Evolutionary conservation across 2,113 vertebrate species (phyloP).

Genomic region (Bombycilla garrulus): DNA sequence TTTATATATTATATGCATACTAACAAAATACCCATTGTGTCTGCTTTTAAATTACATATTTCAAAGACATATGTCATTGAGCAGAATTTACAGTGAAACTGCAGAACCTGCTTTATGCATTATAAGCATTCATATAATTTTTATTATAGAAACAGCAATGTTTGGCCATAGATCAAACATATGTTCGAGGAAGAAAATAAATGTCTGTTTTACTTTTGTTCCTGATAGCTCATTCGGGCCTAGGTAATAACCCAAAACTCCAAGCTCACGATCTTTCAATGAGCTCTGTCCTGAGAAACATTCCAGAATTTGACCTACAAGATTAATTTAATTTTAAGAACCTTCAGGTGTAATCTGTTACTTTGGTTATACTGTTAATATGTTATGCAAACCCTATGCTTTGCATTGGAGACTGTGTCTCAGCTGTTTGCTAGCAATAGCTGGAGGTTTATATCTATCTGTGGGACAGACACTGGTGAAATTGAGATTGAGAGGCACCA

Average conservation of each 20-base stretch:
- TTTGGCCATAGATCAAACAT: not conserved
- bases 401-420: not conserved
- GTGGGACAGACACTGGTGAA: not conserved
- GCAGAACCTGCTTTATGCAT: not conserved
- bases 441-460: not conserved
- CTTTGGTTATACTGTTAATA: not conserved
- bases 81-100: not conserved
- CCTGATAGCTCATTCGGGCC: not conserved
- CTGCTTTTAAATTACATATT: not conserved
- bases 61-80: not conserved
- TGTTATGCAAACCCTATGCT: not conserved
- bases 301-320: not conserved
- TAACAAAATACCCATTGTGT: not conserved
- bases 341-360: not conserved
- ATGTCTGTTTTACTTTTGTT: not conserved
- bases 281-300: not conserved
- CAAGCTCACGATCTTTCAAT: not conserved
- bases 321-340: not conserved
- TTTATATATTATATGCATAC: not conserved
- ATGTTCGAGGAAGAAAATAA: not conserved
- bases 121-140: not conserved
- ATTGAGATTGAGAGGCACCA: not conserved
- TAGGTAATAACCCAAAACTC: not conserved
- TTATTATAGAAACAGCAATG: not conserved
- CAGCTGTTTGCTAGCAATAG: not conserved